phyloP scores from a whole-genome alignment of 2,888 invertebrate genomes.

The Phyllotreta cruciferae region DNA sequence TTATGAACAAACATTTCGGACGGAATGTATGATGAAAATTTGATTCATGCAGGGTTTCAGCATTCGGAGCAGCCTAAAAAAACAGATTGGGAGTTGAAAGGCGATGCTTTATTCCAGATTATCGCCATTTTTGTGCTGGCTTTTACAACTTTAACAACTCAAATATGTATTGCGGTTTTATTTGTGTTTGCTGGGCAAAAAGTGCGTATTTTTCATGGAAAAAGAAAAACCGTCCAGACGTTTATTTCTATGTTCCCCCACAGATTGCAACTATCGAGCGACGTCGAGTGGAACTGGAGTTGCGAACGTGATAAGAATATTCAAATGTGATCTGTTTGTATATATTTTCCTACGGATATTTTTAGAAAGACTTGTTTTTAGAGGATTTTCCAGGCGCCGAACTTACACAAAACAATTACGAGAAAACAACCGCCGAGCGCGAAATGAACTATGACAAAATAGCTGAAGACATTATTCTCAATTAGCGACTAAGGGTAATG shows the following conservation, averaged over 20 bases:
- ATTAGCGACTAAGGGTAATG: too few species aligned
- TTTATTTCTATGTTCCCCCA: constrained; percentile 2
- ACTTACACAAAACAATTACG: constrained; percentile 14
- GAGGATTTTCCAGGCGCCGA: constrained; percentile 3
- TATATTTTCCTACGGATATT: constrained; percentile 12
- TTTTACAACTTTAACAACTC: too few species aligned
- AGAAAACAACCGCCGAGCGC: constrained; percentile 6
- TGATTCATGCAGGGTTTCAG: background rate
- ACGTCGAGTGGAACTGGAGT: constrained; percentile 22
- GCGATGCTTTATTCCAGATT: too few species aligned
- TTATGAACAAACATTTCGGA: constrained; percentile 10
- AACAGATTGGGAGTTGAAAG: too few species aligned
- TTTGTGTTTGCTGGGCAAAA: background rate
- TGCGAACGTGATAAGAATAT: constrained; percentile 28
- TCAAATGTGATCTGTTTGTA: constrained; percentile 20
- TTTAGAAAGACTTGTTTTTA: constrained; percentile 3
- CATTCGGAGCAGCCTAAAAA: too few species aligned
- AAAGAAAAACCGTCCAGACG: background rate
- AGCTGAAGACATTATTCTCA: too few species aligned
- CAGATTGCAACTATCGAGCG: constrained; percentile 28
- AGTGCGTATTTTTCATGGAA: constrained; percentile 13
- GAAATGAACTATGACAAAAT: constrained; percentile 2
- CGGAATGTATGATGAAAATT: background rate
- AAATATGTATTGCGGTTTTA: too few species aligned
- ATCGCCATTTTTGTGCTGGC: too few species aligned